Conservation (phyloP, 2,113 vertebrate species). For the Myocastor coypus region DNA sequence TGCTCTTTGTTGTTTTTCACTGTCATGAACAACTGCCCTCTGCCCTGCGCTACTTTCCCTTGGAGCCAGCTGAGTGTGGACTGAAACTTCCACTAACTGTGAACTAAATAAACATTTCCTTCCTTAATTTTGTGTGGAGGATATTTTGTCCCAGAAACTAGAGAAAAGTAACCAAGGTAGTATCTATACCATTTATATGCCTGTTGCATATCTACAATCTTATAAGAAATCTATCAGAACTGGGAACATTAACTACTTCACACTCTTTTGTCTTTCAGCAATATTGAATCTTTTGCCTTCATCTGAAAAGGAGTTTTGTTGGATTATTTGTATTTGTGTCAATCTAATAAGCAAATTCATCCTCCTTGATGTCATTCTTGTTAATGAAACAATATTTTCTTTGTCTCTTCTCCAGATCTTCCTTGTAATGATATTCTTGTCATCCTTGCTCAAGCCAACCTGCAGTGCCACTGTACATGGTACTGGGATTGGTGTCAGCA, state of each 20-base stretch:
- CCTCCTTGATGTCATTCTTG: background rate
- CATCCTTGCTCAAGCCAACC: background rate
- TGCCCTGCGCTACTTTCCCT: too few species aligned
- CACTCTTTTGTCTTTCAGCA: background rate
- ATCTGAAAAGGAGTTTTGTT: background rate
- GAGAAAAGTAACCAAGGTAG: too few species aligned
- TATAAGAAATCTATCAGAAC: background rate
- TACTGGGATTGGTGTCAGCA: background rate
- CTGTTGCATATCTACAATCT: background rate
- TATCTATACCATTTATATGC: background rate
- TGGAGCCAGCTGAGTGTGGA: too few species aligned
- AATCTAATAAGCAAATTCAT: background rate
- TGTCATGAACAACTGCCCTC: too few species aligned
- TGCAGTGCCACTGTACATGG: background rate
- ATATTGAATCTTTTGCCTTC: background rate
- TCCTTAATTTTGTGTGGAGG: too few species aligned
- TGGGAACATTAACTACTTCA: background rate
- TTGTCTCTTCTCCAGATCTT: background rate
- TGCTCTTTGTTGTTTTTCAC: too few species aligned
- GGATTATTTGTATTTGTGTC: background rate
- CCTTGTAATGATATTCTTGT: background rate
- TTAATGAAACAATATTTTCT: background rate
- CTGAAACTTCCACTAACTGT: too few species aligned
- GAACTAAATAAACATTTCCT: too few species aligned
- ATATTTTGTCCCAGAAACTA: too few species aligned